These are phyloP conservation scores for Monoplex corrugatus DNA, from an alignment of 2,888 invertebrate species.

Conservation along the genomic window DNA sequence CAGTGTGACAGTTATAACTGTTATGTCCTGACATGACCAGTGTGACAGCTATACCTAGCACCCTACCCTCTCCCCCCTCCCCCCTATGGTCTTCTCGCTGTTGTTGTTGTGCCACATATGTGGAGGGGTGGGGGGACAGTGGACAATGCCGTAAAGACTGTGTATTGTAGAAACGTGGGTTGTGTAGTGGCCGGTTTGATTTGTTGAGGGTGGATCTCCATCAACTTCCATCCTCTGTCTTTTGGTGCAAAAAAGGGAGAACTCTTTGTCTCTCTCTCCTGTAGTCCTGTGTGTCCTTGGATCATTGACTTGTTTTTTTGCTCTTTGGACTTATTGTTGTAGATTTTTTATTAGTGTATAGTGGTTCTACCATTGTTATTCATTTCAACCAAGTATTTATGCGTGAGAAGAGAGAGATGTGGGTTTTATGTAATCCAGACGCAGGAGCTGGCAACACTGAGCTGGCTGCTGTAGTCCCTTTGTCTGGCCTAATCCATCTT, in stretches of 20 bases:
- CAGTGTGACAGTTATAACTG: too few relatives aligned
- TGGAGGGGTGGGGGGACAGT: not conserved
- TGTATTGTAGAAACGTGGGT: too few relatives aligned
- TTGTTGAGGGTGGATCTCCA: not conserved
- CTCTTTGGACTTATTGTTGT: not conserved
- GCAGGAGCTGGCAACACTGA: not conserved
- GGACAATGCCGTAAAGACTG: not conserved
- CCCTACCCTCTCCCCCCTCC: not conserved
- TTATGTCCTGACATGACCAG: too few relatives aligned
- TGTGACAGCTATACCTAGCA: not conserved
- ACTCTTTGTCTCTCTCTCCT: not conserved
- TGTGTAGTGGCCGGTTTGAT: constrained; percentile 26
- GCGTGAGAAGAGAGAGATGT: not conserved
- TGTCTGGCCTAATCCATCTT: not conserved
- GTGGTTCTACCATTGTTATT: constrained; percentile 34
- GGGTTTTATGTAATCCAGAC: not conserved
- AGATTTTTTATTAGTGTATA: constrained; percentile 32
- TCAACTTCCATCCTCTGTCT: not conserved
- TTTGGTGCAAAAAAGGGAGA: constrained; percentile 24
- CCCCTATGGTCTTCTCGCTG: not conserved
- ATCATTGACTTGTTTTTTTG: not conserved
- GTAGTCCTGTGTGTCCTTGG: not conserved
- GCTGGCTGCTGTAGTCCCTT: not conserved
- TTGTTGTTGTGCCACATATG: constrained; percentile 9
- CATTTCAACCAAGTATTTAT: constrained; percentile 25